A percentile compares a stretch with the other conserved stretches of the same genome.
Evolutionary conservation across 2,797 vertebrate genomes (phyloP).

Genomic region (Iguana delicatissima): DNA sequence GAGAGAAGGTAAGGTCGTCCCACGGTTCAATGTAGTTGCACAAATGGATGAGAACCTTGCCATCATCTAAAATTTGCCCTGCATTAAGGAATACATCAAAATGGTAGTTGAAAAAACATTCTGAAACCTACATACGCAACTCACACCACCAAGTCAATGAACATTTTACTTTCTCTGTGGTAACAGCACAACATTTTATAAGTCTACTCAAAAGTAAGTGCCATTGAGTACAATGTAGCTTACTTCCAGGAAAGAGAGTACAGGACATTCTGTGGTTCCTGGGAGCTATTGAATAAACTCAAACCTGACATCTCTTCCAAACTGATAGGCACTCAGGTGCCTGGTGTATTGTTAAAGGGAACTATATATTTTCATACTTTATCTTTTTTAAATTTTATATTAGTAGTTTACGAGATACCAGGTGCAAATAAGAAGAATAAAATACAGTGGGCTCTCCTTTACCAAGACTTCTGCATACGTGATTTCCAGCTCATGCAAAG

Average conservation of each 20-base stretch:
- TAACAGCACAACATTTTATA: no score
- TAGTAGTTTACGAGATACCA: neutral
- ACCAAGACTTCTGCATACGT: no score
- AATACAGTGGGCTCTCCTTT: no score
- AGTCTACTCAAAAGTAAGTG: no score
- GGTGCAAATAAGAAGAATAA: neutral
- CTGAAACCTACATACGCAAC: neutral
- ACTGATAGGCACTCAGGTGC: no score
- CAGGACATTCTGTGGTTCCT: neutral
- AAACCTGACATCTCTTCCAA: no score
- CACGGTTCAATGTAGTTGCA: constrained; percentile 92
- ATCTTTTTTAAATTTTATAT: no score
- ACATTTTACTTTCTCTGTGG: neutral
- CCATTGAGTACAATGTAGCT: neutral
- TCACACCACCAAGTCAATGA: neutral
- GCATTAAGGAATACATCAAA: constrained; percentile 41
- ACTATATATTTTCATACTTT: no score
- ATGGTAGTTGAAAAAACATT: neutral
- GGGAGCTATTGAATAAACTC: neutral
- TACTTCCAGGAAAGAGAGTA: neutral
- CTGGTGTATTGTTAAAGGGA: no score
- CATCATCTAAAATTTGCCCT: constrained; percentile 90
- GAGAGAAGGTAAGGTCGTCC: constrained; percentile 90
- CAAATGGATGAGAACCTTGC: constrained; percentile 88
- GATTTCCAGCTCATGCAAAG: no score